Conservation (phyloP, 2,888 invertebrate species). For the Dromius quadrimaculatus region DNA sequence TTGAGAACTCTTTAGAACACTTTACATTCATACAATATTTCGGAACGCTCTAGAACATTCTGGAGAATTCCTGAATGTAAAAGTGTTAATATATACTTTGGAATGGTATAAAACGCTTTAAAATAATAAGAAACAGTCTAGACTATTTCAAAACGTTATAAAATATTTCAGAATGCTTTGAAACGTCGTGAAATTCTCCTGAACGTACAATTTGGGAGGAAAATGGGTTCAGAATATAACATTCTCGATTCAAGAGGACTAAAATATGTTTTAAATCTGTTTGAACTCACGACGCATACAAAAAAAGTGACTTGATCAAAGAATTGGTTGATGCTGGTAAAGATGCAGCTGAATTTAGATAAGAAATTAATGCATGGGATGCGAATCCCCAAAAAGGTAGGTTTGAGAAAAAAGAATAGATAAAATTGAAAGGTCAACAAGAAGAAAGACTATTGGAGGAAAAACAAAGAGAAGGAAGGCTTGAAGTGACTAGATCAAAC, state of each 20-base stretch:
- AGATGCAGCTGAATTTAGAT: background rate
- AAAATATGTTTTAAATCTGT: conserved; percentile 8
- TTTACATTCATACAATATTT: too few relatives aligned
- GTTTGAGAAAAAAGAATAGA: background rate
- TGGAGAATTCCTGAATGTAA: too few relatives aligned
- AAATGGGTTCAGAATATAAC: conserved; percentile 2
- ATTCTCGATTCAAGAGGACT: conserved; percentile 1
- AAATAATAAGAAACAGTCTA: too few relatives aligned
- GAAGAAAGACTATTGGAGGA: background rate
- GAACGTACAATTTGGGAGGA: background rate
- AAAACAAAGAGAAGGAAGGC: background rate
- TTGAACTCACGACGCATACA: conserved; percentile 13
- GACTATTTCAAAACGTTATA: too few relatives aligned
- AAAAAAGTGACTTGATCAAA: background rate
- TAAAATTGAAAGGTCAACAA: background rate
- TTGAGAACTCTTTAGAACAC: too few relatives aligned
- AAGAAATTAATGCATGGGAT: background rate
- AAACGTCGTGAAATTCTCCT: too few relatives aligned
- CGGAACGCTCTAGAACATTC: too few relatives aligned
- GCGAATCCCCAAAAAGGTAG: conserved; percentile 14
- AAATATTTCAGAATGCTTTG: too few relatives aligned
- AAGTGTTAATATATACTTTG: too few relatives aligned
- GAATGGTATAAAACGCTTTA: too few relatives aligned
- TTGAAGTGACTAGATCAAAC: conserved; percentile 2
- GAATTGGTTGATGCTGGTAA: background rate